Base-by-base conservation (phyloP, 2,113 vertebrate genomes). In the Chaetura pelagica region DNA sequence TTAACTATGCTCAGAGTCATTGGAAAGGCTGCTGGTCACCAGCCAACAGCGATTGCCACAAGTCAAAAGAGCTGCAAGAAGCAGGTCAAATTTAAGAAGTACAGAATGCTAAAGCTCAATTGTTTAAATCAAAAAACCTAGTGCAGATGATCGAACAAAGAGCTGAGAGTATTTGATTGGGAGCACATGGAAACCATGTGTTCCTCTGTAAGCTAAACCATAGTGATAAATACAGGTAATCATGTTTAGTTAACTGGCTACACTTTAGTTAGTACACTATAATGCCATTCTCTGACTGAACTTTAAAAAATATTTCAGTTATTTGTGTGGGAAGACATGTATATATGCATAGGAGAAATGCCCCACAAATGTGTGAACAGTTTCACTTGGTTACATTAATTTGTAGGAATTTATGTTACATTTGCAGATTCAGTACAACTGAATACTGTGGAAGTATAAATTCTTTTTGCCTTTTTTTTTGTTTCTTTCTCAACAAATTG, bases 111-210 rank as follows among this genome's bases (percentile, higher is more conserved):
- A 95, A 97, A 94, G 74, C 77, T 97, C 79, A 87, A 81, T 97
- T 97, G 96, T 97, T 97, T 96, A 97, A 97, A 97, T 96, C 35
- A 96, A 97, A 97, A 96, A 97, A 59, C 42, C 38, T 89, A 86
- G 63, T 86, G 75, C 83, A 85, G 84, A 96, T 95, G 96, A 98
- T 97, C 97, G 97, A 97, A 97, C 95, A 97, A 92, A 84, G 77
- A 83, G 86, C 91, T 96, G 93, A 97, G 91, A 95, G 84, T 79
- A 96, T 97, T 96, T 97, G 95, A 97, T 96, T 87, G 77, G 79
- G 84, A 98, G 91, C 93, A 91, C 81, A 96, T 92, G 87, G 89
- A 94, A 97, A 94, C 91, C 96, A 98, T 97, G 96, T 97, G 96
- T 93, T 98, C 90, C 40, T 93, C 92, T 95, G 69, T 81, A 96